A percentile compares a stretch with the other conserved stretches of the same genome.
phyloP scores from a whole-genome alignment of 2,797 vertebrate genomes.

The Gymnopithys bicolor region DNA sequence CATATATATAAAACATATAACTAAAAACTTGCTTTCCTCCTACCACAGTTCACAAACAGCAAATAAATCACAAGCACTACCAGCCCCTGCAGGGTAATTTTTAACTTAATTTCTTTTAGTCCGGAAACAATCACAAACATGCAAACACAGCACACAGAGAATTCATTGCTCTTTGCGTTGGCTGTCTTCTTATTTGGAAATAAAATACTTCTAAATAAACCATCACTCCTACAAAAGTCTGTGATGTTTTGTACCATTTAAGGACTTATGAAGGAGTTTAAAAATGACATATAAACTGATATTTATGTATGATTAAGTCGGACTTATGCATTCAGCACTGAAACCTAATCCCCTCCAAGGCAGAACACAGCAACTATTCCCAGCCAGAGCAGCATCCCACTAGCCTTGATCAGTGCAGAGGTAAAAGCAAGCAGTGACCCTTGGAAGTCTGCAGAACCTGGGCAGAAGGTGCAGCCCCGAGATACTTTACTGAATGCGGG shows the following conservation, averaged over 20 bases:
- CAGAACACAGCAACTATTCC: background rate
- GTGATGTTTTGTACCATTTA: background rate
- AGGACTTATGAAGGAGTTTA: background rate
- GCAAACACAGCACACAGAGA: background rate
- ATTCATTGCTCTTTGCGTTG: background rate
- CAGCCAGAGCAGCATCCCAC: fast-evolving
- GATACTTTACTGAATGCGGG: fast-evolving
- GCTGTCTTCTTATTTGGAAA: background rate
- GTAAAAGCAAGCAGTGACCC: background rate
- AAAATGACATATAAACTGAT: background rate
- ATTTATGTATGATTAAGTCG: background rate
- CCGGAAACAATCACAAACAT: background rate
- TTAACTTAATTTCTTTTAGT: background rate
- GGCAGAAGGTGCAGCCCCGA: background rate
- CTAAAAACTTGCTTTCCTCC: background rate
- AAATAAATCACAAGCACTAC: background rate
- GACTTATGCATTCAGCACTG: background rate
- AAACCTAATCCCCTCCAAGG: background rate
- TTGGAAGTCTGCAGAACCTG: background rate
- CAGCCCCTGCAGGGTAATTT: background rate
- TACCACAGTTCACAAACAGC: background rate
- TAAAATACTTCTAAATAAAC: background rate
- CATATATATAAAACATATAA: background rate
- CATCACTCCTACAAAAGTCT: background rate
- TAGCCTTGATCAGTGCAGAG: fast-evolving